Percentiles rank a stretch among this genome's conserved stretches.
Conservation (phyloP, 2,888 invertebrate species). For the Reticulitermes lucifugus region DNA sequence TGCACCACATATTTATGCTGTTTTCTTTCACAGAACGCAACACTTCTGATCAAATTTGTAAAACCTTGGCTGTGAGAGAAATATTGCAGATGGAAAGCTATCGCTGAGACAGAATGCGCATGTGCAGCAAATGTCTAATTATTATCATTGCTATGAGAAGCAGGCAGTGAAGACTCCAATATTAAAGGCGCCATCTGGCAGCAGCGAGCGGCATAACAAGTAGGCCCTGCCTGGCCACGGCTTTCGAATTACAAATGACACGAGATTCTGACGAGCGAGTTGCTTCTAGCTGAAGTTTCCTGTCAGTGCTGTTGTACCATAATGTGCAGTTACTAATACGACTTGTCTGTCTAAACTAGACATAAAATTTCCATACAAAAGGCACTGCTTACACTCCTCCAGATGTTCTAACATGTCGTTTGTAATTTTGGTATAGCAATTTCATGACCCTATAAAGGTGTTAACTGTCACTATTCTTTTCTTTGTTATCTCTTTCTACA, state of each 20-base stretch:
- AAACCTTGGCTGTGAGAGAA: background rate
- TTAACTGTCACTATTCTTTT: too few species aligned
- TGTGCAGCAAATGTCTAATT: slow-evolving; percentile 43
- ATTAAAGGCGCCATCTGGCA: slow-evolving; percentile 41
- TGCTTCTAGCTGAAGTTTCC: background rate
- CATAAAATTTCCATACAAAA: too few species aligned
- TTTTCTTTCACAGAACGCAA: too few species aligned
- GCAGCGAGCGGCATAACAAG: slow-evolving; percentile 34
- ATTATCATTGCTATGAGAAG: slow-evolving; percentile 49
- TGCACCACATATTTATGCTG: too few species aligned
- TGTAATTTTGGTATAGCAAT: too few species aligned
- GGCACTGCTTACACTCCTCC: too few species aligned
- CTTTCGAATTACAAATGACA: slow-evolving; percentile 37
- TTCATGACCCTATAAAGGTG: too few species aligned
- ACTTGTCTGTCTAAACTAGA: too few species aligned
- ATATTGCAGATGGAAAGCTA: background rate
- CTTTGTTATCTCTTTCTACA: too few species aligned
- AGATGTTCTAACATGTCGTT: too few species aligned
- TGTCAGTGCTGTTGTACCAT: background rate
- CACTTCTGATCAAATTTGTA: background rate
- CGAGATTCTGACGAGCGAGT: slow-evolving; percentile 8
- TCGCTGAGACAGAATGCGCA: background rate
- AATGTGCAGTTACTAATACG: too few species aligned
- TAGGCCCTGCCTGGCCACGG: slow-evolving; percentile 20
- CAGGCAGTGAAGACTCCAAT: slow-evolving; percentile 36